Conservation (phyloP, 2,888 invertebrate species). For the Drosophila limbata region DNA sequence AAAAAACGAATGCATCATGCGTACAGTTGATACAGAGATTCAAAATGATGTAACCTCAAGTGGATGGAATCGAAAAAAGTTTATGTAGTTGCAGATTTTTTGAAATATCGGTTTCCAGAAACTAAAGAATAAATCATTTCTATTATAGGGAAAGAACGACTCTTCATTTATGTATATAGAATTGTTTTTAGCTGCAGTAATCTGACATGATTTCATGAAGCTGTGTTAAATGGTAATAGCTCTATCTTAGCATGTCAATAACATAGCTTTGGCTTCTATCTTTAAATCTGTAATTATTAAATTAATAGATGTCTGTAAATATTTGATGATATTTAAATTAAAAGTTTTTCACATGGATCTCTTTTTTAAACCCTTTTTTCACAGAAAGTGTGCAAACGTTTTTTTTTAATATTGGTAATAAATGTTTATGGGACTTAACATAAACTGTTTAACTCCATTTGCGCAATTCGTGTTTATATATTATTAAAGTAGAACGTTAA, state of each 20-base stretch:
- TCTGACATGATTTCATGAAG: neutral
- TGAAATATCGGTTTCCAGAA: neutral
- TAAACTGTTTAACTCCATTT: neutral
- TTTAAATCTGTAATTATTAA: neutral
- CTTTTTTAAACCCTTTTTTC: neutral
- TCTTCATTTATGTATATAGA: neutral
- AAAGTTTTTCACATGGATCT: neutral
- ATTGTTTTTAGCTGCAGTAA: neutral
- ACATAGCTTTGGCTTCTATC: neutral
- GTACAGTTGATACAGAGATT: slow-evolving; percentile 2
- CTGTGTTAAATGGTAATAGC: neutral
- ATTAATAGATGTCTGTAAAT: neutral
- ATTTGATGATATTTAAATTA: neutral
- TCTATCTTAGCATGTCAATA: neutral
- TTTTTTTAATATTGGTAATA: neutral
- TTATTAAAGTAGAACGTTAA: neutral
- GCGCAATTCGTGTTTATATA: neutral
- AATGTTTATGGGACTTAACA: neutral
- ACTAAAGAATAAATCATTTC: neutral
- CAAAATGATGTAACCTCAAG: neutral
- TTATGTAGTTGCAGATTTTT: neutral
- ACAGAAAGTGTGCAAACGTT: neutral
- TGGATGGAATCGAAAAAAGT: neutral
- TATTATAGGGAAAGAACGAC: no score
- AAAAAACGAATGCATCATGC: slow-evolving; percentile 3